A percentile compares a stretch with the other conserved stretches of the same genome.
Conservation (phyloP, 2,797 vertebrate genomes). For the Pipistrellus nathusii region DNA sequence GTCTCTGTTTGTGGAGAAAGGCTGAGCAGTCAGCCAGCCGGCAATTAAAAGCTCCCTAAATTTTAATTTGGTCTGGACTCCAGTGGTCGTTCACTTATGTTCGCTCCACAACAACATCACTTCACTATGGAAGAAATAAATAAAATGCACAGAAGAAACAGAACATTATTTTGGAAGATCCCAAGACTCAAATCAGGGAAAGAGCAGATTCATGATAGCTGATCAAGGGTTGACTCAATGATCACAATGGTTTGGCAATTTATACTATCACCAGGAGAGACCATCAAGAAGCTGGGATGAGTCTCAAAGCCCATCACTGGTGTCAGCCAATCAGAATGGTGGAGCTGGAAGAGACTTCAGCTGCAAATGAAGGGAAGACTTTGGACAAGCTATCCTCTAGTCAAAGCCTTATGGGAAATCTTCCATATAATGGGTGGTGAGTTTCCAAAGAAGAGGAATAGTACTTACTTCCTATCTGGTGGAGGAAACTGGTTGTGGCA, state of each 20-base stretch:
- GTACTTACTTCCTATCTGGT: constrained; percentile 45
- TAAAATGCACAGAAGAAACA: constrained; percentile 39
- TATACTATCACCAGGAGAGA: neutral
- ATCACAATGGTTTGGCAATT: constrained; percentile 25
- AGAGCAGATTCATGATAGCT: constrained; percentile 21
- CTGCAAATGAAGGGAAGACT: neutral
- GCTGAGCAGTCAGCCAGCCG: no score
- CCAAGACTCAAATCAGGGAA: constrained; percentile 58
- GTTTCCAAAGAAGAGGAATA: constrained; percentile 43
- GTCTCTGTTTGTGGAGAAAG: no score
- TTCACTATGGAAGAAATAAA: constrained; percentile 62
- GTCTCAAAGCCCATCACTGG: neutral
- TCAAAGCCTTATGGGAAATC: constrained; percentile 16
- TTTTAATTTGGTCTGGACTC: no score
- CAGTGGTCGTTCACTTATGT: no score
- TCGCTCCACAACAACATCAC: neutral
- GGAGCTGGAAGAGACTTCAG: neutral
- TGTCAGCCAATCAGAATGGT: neutral
- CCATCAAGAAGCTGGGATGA: neutral
- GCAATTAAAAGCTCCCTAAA: no score
- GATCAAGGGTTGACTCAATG: constrained; percentile 3
- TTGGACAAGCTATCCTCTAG: neutral
- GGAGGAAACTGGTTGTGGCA: neutral
- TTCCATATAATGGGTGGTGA: neutral
- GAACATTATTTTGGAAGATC: constrained; percentile 66